Percentiles rank a stretch among this genome's conserved stretches.
phyloP scores from a whole-genome alignment of 1,140 invertebrate species.

The Neodiprion virginianus region DNA sequence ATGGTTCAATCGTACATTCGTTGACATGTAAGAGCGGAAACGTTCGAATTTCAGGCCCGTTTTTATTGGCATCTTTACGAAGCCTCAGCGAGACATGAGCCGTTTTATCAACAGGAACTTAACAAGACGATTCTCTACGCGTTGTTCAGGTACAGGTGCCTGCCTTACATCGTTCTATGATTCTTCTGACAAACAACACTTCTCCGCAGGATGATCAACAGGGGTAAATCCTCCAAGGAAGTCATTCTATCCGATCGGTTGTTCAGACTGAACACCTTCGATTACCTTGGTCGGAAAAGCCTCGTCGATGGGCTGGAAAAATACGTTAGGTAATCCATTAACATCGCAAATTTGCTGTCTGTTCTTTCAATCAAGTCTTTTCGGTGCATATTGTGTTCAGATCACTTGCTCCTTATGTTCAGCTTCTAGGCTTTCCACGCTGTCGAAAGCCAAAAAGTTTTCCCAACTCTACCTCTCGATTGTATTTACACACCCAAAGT shows the following conservation, averaged over 20 bases:
- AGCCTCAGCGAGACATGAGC: slow-evolving; percentile 25
- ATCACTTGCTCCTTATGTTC: too few species aligned
- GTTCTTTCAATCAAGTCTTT: too few species aligned
- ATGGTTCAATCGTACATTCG: slow-evolving; percentile 15
- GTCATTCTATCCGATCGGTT: slow-evolving; percentile 21
- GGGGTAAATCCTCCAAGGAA: slow-evolving; percentile 3
- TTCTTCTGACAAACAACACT: slow-evolving; percentile 8
- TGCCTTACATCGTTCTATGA: neutral
- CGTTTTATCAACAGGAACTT: slow-evolving; percentile 28
- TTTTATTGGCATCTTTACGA: slow-evolving; percentile 40
- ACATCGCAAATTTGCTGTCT: too few species aligned
- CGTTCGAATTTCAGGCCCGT: slow-evolving; percentile 34
- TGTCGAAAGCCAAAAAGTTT: neutral
- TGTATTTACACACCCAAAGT: too few species aligned
- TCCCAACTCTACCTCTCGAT: neutral
- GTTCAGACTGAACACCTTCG: slow-evolving; percentile 14
- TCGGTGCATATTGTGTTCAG: too few species aligned
- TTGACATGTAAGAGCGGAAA: slow-evolving; percentile 16
- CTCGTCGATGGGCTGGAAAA: slow-evolving; percentile 16
- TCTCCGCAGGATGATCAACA: slow-evolving; percentile 16
- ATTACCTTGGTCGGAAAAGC: slow-evolving; percentile 15
- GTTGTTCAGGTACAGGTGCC: slow-evolving; percentile 29
- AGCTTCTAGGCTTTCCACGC: neutral
- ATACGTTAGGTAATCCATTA: slow-evolving; percentile 16
- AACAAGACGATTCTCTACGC: slow-evolving; percentile 27